Base-by-base conservation (phyloP, 2,797 vertebrate genomes). In the Moxostoma hubbsi region DNA sequence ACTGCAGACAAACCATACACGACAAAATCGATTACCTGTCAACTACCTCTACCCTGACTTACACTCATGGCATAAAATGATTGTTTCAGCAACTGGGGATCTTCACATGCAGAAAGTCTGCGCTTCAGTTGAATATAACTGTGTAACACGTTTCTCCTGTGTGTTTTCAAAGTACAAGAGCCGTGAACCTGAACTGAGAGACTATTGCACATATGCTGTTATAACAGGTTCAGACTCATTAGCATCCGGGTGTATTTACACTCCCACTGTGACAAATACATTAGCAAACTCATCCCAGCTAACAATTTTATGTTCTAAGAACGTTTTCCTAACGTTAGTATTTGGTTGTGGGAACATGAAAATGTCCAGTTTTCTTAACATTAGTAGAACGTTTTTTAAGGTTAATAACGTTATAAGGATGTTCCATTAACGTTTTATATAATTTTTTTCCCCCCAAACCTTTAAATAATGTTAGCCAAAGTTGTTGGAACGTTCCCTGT, bases 221-320 rank as follows among this genome's bases (percentile, higher is more conserved):
- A 53, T 47, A 66, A 75, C 51, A 18, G 62, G 62, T 66, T 75
- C 51, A 75, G 53, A 75, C 62, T 75, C 73, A 66, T 75, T 66
- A 66, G 15, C 51, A 64, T 16, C 24, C 57, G 6, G n/a, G 68
- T 71, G 69, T 57, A 45, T 57, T 66, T 57, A 49, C 73, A 75
- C 51, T 57, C 62, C 73, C 51, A 75, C 16, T 0, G 15, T 75
- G 62, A 55, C 51, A 66, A 66, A 66, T 66, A 6, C 11, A 75
- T 66, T 75, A 57, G 24, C 51, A 66, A 47, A 15, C 51, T 57
- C 13, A 49, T 57, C n/a, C n/a, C n/a, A n/a, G n/a, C n/a, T n/a
- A n/a, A n/a, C n/a, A n/a, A n/a, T n/a, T n/a, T n/a, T n/a, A n/a
- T n/a, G n/a, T n/a, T n/a, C n/a, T n/a, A n/a, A n/a, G n/a, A n/a